A percentile compares a stretch with the other conserved stretches of the same genome.
Evolutionary conservation across 2,797 vertebrate species (phyloP).

Genomic region (Microctenopoma lineatum): DNA sequence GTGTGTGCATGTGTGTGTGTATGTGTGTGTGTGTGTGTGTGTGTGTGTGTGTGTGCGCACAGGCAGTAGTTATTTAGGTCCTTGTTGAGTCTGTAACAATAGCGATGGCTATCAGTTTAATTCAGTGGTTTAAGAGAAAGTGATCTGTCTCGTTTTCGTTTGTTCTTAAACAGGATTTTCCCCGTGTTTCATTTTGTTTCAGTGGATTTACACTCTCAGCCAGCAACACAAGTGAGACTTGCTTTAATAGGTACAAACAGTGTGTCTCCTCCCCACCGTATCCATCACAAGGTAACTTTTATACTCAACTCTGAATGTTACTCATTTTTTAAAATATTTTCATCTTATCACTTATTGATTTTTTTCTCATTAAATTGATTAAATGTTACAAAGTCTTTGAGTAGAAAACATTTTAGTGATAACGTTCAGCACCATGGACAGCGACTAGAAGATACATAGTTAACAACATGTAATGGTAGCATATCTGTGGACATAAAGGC

Average conservation of each 20-base stretch:
- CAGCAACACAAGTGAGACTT: conserved; percentile 4
- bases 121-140: conserved; percentile 54
- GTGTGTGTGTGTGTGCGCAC: not conserved
- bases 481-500: too few species aligned
- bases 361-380: not conserved
- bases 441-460: not conserved
- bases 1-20: not conserved
- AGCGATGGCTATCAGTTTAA: conserved; percentile 64
- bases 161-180: conserved; percentile 24
- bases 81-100: conserved; percentile 38
- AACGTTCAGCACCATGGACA: conserved; percentile 39
- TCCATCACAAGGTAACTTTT: conserved; percentile 1
- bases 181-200: conserved; percentile 24
- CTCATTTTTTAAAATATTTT: not conserved
- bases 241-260: conserved; percentile 13
- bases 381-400: not conserved
- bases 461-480: too few species aligned
- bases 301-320: not conserved
- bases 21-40: not conserved
- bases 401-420: too few species aligned
- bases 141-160: conserved; percentile 15
- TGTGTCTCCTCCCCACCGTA: conserved; percentile 1
- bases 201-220: conserved; percentile 10
- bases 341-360: not conserved
- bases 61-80: conserved; percentile 28